phyloP scores from a whole-genome alignment of 2,797 vertebrate species.

The Sus cebifrons region DNA sequence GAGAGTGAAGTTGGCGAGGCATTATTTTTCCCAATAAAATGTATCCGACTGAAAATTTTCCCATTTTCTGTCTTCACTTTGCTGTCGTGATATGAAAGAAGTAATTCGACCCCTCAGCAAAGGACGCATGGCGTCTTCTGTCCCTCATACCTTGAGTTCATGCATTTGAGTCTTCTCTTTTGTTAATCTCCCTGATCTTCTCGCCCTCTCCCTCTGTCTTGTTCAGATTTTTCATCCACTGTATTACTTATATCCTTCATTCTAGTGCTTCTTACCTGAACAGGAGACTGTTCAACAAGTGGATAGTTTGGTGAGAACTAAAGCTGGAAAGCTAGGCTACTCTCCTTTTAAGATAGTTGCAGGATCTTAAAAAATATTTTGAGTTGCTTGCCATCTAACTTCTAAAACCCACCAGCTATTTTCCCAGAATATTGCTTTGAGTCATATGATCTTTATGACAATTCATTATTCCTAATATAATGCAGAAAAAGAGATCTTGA shows the following conservation, averaged over 20 bases:
- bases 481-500: slow-evolving; percentile 63
- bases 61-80: slow-evolving; percentile 63
- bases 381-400: slow-evolving; percentile 66
- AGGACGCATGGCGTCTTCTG: background rate
- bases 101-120: slow-evolving; percentile 47
- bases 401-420: slow-evolving; percentile 68
- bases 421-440: slow-evolving; percentile 66
- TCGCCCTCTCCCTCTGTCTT: background rate
- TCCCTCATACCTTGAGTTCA: slow-evolving; percentile 42
- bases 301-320: slow-evolving; percentile 44
- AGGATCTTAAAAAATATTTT: slow-evolving; percentile 43
- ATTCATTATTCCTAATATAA: slow-evolving; percentile 70
- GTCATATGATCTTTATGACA: slow-evolving; percentile 63
- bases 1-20: slow-evolving; percentile 60
- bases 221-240: slow-evolving; percentile 41
- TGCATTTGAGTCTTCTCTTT: slow-evolving; percentile 53
- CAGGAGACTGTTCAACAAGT: background rate
- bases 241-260: background rate
- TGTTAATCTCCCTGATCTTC: slow-evolving; percentile 59
- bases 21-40: slow-evolving; percentile 71
- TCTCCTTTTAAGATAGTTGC: slow-evolving; percentile 18
- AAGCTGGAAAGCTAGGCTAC: slow-evolving; percentile 41
- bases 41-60: slow-evolving; percentile 68
- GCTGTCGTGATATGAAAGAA: slow-evolving; percentile 67
- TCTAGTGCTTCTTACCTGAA: slow-evolving; percentile 7